These are phyloP conservation scores for Sinelater perroti DNA, from an alignment of 2,888 invertebrate species.

Conservation along the genomic window DNA sequence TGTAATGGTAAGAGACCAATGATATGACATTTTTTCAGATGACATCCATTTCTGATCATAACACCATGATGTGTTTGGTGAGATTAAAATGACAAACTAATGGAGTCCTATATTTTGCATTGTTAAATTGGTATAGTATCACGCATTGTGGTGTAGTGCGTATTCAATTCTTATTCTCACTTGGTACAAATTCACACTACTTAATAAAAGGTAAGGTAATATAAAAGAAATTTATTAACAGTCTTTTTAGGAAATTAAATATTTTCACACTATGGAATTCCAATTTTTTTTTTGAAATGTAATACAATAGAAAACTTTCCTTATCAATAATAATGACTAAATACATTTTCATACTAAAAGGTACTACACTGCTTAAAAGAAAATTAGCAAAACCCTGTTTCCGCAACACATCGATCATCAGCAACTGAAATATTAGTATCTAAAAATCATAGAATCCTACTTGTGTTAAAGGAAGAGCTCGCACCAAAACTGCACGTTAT, in stretches of 20 bases:
- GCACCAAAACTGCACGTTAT: constrained; percentile 25
- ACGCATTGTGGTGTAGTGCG: no score
- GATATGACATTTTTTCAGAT: no score
- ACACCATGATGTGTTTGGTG: no score
- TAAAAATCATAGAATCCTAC: constrained; percentile 25
- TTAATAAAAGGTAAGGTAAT: constrained; percentile 21
- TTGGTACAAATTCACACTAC: no score
- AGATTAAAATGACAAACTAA: no score
- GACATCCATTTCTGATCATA: no score
- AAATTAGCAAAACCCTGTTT: constrained; percentile 38
- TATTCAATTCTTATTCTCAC: no score
- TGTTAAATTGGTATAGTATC: no score
- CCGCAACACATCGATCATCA: constrained; percentile 36
- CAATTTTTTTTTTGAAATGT: constrained; percentile 33
- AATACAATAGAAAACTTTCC: constrained; percentile 38
- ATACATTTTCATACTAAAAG: constrained; percentile 32
- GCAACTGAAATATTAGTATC: constrained; percentile 32
- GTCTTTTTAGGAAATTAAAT: constrained; percentile 42
- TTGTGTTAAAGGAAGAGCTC: constrained; percentile 27
- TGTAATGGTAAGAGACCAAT: no score
- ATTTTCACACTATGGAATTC: constrained; percentile 35
- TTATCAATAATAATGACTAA: constrained; percentile 36
- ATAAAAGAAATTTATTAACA: constrained; percentile 45
- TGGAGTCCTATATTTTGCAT: no score
- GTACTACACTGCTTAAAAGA: constrained; percentile 28